Percentiles rank a stretch among this genome's conserved stretches.
Conservation (phyloP, 2,888 invertebrate species). For the Xestia sexstrigata region DNA sequence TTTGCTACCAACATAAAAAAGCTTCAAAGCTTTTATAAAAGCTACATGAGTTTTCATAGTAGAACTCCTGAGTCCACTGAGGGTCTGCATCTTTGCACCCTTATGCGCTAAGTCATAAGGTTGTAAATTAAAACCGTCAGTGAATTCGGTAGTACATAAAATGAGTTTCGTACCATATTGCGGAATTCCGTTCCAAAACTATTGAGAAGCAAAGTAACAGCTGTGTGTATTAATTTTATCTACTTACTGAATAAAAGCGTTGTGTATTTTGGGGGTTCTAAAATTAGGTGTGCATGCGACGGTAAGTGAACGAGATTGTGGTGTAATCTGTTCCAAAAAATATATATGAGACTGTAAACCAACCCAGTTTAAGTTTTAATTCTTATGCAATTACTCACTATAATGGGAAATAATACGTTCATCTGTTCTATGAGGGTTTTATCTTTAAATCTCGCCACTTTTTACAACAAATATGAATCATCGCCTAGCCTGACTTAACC, state of each 20-base stretch:
- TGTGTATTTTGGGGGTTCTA: conserved; percentile 71
- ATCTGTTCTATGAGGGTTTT: not conserved
- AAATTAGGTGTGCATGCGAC: conserved; percentile 74
- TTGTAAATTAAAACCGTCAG: not conserved
- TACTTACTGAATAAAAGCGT: conserved; percentile 76
- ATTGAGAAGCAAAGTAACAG: conserved; percentile 75
- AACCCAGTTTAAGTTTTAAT: not conserved
- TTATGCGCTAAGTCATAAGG: not conserved
- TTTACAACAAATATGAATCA: not conserved
- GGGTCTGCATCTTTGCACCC: not conserved
- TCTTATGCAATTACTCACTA: not conserved
- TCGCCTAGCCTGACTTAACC: not conserved
- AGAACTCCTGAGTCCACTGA: not conserved
- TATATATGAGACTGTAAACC: not conserved
- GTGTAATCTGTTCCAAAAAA: conserved; percentile 42
- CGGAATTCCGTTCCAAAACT: conserved; percentile 63
- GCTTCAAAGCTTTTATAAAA: conserved; percentile 33
- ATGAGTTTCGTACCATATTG: conserved; percentile 44
- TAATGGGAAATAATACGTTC: not conserved
- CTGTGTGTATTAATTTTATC: conserved; percentile 83
- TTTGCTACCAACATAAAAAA: conserved; percentile 10
- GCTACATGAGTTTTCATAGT: conserved; percentile 33
- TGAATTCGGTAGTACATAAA: conserved; percentile 16
- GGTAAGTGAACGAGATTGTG: conserved; percentile 67
- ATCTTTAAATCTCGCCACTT: not conserved